A percentile compares a stretch with the other conserved stretches of the same genome.
Evolutionary conservation across 2,797 vertebrate genomes (phyloP).

Genomic region (Pipistrellus nathusii): DNA sequence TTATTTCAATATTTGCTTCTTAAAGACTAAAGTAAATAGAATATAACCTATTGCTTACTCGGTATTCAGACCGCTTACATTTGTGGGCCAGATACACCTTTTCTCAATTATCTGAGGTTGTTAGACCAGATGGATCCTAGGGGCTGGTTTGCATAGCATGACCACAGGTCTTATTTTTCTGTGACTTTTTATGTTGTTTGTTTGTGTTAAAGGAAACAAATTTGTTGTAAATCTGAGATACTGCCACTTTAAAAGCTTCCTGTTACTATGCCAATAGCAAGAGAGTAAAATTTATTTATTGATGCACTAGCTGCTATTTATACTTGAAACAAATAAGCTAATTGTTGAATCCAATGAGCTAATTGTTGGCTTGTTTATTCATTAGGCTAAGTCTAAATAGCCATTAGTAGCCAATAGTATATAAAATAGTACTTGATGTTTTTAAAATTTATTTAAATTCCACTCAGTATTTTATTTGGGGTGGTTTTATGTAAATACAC

Average conservation of each 20-base stretch:
- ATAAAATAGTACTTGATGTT: neutral
- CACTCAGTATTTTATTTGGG: neutral
- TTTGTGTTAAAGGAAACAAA: constrained; percentile 48
- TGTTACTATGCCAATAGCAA: neutral
- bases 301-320: constrained; percentile 47
- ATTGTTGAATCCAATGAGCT: constrained; percentile 47
- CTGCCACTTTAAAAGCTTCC: constrained; percentile 40
- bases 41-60: neutral
- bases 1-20: constrained; percentile 60
- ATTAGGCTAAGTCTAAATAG: constrained; percentile 39
- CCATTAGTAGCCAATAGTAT: constrained; percentile 49
- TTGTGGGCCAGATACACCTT: neutral
- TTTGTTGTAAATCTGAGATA: constrained; percentile 44
- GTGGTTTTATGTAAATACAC: constrained; percentile 29
- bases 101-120: neutral
- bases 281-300: constrained; percentile 57
- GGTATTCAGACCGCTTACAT: neutral
- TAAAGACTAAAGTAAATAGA: constrained; percentile 16
- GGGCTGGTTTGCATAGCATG: neutral
- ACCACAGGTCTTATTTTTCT: constrained; percentile 2
- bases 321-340: constrained; percentile 39
- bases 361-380: constrained; percentile 45
- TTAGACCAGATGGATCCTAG: neutral
- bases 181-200: neutral
- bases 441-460: constrained; percentile 24